Evolutionary conservation across 1,140 invertebrate species (phyloP), one percentile per base, ranked within the genome.

Genomic region (Lepidurus apus): DNA sequence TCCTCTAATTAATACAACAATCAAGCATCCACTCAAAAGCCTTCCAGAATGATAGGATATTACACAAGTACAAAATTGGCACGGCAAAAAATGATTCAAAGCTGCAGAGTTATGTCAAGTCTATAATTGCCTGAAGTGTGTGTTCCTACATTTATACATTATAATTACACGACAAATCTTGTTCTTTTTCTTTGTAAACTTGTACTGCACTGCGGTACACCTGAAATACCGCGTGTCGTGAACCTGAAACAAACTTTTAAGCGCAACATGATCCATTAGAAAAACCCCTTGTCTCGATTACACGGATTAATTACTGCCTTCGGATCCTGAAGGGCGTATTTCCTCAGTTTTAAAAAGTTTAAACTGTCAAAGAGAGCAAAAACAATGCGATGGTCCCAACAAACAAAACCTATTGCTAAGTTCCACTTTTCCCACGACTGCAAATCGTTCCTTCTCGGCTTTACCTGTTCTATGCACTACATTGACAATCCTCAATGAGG

Each of bases 21-120:
- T 65, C 53, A 65, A 65, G 53, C 53, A 65, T 65, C 53, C 17
- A 65, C 17, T n/a, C 13, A 9, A 17, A 65, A 65, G 53, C 13
- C 53, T 65, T 47, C 45, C 53, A 65, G 21, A 65, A 65, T 21
- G 21, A 65, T 65, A 65, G 53, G 21, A 65, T n/a, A 9, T 65
- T 65, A 65, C 53, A 65, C 53, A 65, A 65, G 53, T 65, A 65
- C 17, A 65, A 65, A 65, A 65, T 65, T 65, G 53, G 53, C 53
- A 65, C 53, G 53, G 53, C 53, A 65, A 65, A 21, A 65, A 65
- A 65, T 65, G 53, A 65, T 65, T 65, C 53, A 21, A 65, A 65
- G 53, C 53, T 13, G n/a, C 53, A 65, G 17, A 65, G 53, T 65
- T 65, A 11, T 21, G 34, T 65, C 53, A 65, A 65, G 21, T 65